A percentile compares a stretch with the other conserved stretches of the same genome.
These are phyloP conservation scores for Callipepla squamata DNA, from an alignment of 2,113 vertebrate species.

Conservation along the genomic window DNA sequence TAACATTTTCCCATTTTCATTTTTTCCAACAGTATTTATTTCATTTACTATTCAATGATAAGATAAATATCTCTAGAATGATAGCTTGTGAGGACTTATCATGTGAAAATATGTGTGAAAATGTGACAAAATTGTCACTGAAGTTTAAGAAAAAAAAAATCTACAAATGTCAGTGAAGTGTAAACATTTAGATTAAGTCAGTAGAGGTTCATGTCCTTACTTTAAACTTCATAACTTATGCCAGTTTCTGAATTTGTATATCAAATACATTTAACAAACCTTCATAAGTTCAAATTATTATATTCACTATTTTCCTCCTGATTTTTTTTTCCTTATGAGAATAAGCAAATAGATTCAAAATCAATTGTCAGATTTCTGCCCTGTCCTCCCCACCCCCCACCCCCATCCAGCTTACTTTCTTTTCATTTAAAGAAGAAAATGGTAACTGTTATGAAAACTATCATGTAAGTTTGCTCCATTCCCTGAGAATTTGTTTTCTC, in stretches of 20 bases:
- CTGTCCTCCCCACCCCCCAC: too few relatives aligned
- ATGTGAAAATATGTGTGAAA: not conserved
- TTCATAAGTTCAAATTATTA: not conserved
- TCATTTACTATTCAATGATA: not conserved
- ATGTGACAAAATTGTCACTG: not conserved
- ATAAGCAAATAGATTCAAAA: not conserved
- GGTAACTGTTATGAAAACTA: not conserved
- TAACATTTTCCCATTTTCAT: not conserved
- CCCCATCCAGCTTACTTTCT: not conserved
- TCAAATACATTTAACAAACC: not conserved
- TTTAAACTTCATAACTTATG: not conserved
- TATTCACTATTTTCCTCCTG: not conserved
- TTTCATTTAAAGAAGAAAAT: not conserved
- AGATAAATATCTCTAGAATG: constrained; percentile 6
- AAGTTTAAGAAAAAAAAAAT: not conserved
- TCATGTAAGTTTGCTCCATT: not conserved
- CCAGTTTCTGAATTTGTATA: not conserved
- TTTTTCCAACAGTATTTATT: not conserved
- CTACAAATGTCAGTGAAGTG: not conserved
- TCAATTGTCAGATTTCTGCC: too few relatives aligned
- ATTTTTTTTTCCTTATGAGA: not conserved
- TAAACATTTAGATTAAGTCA: not conserved
- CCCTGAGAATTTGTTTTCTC: not conserved
- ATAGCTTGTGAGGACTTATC: not conserved
- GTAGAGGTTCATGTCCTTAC: not conserved